Percentiles rank a stretch among this genome's conserved stretches.
Conservation (phyloP, 1,140 invertebrate species). For the Charaxes varanes region DNA sequence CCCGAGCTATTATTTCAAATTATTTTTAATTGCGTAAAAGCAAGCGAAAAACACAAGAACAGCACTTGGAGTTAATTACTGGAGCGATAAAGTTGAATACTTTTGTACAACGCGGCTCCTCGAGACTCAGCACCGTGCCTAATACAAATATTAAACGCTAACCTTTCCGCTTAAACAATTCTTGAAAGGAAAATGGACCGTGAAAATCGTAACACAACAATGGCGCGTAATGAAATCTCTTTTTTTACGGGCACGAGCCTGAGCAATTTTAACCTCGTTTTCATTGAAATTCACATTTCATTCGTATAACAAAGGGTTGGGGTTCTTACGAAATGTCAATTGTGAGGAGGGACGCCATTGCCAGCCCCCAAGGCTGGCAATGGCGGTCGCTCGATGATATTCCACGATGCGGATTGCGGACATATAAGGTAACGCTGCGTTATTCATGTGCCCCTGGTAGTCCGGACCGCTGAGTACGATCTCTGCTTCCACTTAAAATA, state of each 20-base stretch:
- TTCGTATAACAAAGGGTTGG: constrained; percentile 60
- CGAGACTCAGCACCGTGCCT: constrained; percentile 35
- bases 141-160: constrained; percentile 54
- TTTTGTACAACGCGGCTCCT: constrained; percentile 47
- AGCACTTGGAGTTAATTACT: constrained; percentile 53
- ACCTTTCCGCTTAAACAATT: constrained; percentile 48
- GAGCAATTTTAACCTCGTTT: constrained; percentile 64
- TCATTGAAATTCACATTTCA: constrained; percentile 68
- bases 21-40: constrained; percentile 70
- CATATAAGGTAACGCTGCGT: constrained; percentile 31
- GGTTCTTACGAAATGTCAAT: constrained; percentile 62
- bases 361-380: background rate
- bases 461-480: constrained; percentile 12
- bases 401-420: constrained; percentile 31
- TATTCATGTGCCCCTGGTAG: constrained; percentile 19
- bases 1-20: constrained; percentile 63
- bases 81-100: constrained; percentile 41
- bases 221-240: constrained; percentile 63
- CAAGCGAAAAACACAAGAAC: constrained; percentile 60
- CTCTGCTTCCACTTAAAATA: constrained; percentile 15
- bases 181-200: constrained; percentile 56
- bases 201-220: constrained; percentile 64
- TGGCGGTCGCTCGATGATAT: constrained; percentile 25
- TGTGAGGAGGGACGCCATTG: constrained; percentile 53
- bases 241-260: constrained; percentile 51